Base-by-base conservation (phyloP, 2,888 invertebrate genomes). In the Eumacrocentrus americanus region DNA sequence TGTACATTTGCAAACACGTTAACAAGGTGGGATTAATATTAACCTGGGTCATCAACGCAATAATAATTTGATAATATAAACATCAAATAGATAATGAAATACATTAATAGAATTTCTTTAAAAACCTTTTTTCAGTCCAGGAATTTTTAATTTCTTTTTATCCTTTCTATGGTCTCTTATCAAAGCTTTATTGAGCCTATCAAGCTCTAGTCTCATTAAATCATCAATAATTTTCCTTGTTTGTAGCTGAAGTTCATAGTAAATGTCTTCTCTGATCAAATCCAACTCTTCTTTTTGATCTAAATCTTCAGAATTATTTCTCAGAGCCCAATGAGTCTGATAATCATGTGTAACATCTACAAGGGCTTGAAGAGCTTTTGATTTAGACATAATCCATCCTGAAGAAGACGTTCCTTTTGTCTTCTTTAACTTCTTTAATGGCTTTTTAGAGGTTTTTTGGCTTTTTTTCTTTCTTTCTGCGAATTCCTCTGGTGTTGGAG, bases 181-280 rank as follows among this genome's bases (percentile, higher is more conserved):
- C 70, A 85, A 79, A 58, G 84, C 87, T 68, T 73, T 84, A 79
- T 84, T 83, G 18, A 89, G 75, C 53, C 82, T 65, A 3, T 81
- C 81, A 47, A 88, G 73, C 69, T 88, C 88, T 22, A 84, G 56
- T 69, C 83, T 82, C 88, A 89, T 88, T 67, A 86, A 71, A 68
- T 88, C 87, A 72, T 92, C 92, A 0, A 91, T 90, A 47, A 87
- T 82, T 35, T 84, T 81, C n/a, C 91, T 82, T 29, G 91, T 81
- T 72, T 91, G 85, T 23, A 87, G 69, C 58, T 91, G 88, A 54
- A 89, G 83, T 64, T 89, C 86, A 59, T 84, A 81, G 64, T 88
- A 85, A 65, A 88, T 86, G 63, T 87, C 84, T 67, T 88, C 87
- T 7, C 85, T 86, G 38, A 93, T 85, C 34, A 91, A 77, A 65